Conservation (phyloP, 2,888 invertebrate species). For the Cetonia aurata region DNA sequence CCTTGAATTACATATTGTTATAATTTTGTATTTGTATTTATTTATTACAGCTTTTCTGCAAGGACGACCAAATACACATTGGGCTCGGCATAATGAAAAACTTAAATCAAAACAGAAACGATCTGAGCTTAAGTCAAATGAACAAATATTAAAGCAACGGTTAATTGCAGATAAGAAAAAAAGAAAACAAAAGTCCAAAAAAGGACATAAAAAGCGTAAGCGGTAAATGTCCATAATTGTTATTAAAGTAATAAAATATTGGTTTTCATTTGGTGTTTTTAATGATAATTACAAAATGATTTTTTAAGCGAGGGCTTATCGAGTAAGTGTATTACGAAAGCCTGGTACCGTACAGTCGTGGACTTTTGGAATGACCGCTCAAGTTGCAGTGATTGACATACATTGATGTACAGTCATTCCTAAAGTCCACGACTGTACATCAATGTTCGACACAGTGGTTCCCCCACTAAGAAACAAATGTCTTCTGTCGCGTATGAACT, state of each 20-base stretch:
- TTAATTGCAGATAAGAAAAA: conserved; percentile 75
- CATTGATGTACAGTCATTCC: too few relatives aligned
- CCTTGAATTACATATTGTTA: not conserved
- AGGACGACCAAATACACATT: conserved; percentile 75
- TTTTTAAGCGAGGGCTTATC: too few relatives aligned
- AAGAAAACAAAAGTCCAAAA: conserved; percentile 68
- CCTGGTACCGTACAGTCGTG: too few relatives aligned
- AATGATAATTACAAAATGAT: not conserved
- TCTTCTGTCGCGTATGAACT: too few relatives aligned
- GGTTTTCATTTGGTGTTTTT: conserved; percentile 35
- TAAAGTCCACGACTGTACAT: too few relatives aligned
- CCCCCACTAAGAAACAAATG: too few relatives aligned
- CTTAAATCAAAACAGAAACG: conserved; percentile 71
- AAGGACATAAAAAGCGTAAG: conserved; percentile 64
- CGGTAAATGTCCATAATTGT: conserved; percentile 32
- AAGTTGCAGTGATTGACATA: too few relatives aligned
- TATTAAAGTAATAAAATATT: not conserved
- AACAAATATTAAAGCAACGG: conserved; percentile 83
- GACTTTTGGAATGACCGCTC: too few relatives aligned
- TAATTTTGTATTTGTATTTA: conserved; percentile 14
- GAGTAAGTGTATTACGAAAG: too few relatives aligned
- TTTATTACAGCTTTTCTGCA: conserved; percentile 47
- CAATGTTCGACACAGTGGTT: too few relatives aligned
- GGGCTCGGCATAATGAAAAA: conserved; percentile 85
- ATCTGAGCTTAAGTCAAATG: conserved; percentile 78